Percentiles rank a stretch among this genome's conserved stretches.
phyloP scores from a whole-genome alignment of 2,888 invertebrate species.

The Archips xylosteana region DNA sequence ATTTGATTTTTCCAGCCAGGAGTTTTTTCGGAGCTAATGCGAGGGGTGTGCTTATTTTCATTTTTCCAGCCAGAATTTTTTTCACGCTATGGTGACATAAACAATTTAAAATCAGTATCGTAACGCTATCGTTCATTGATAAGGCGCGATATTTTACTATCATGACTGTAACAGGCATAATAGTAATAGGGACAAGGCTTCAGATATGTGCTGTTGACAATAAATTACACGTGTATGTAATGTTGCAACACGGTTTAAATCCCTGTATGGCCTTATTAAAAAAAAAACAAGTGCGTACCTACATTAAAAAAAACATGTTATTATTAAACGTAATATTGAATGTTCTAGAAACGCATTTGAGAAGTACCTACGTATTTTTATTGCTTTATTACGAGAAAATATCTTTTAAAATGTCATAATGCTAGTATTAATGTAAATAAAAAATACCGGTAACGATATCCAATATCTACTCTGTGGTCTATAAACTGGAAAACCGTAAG shows the following conservation, averaged over 20 bases:
- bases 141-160: conserved; percentile 77
- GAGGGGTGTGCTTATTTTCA: background rate
- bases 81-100: conserved; percentile 10
- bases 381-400: background rate
- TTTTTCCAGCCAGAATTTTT: background rate
- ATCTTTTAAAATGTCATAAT: background rate
- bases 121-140: conserved; percentile 57
- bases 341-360: background rate
- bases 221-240: conserved; percentile 79
- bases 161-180: conserved; percentile 79
- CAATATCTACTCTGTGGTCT: conserved; percentile 25
- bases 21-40: background rate
- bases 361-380: background rate
- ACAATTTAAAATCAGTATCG: conserved; percentile 18
- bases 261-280: conserved; percentile 48
- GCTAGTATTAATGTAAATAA: conserved; percentile 3
- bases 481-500: conserved; percentile 57
- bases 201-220: conserved; percentile 72
- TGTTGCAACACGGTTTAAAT: conserved; percentile 65
- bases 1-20: conserved; percentile 19
- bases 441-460: conserved; percentile 12
- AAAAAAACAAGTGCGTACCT: conserved; percentile 23
- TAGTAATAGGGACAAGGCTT: conserved; percentile 83
- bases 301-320: background rate
- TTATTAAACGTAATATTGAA: background rate